Base-by-base conservation (phyloP, 2,113 vertebrate species). In the Otolemur garnettii region DNA sequence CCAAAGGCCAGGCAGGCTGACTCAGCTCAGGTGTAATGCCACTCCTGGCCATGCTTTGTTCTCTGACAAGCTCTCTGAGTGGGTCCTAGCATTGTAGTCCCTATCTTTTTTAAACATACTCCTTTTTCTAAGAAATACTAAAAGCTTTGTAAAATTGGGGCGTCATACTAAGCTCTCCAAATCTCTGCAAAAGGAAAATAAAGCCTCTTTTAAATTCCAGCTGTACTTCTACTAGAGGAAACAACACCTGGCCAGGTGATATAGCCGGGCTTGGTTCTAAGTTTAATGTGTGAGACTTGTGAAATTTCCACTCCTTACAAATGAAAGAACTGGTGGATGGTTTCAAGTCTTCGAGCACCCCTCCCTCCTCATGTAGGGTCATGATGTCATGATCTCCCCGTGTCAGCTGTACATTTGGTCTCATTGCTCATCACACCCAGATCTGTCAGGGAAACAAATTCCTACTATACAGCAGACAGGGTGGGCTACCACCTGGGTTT, bases 41-140 rank as follows among this genome's bases (percentile, higher is more conserved):
- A 0, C 1, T n/a, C 64, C 55, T 57, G 50, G 71, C 30, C 38
- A 0, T 24, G 30, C 74, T 53, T 17, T 78, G 45, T 13, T 28
- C 19, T 87, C 66, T 17, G 9, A 33, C 8, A 18, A 15, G 21
- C 84, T 15, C 6, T 17, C 45, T 50, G 78, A 38, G 42, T 75
- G 78, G 45, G 42, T 79, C 57, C 90, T 45, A 30, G 13, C 42
- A 2, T 5, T 80, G 60, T 13, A 57, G 42, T 78, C 35, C 78
- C 18, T 22, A 8, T 35, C 38, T 57, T 1, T 85, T 33, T 26
- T 24, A 28, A 62, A 11, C 18, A 0, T 30, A 62, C 13, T 86
- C 35, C 62, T 87, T 88, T 87, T 66, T 95, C 30, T 64, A 66
- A 82, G 57, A 90, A 88, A 85, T n/a, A 45, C 45, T 64, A 75